These are phyloP conservation scores for Oikopleura vanhoeffeni DNA, from an alignment of 23 tunicate genomes.

Conservation along the genomic window DNA sequence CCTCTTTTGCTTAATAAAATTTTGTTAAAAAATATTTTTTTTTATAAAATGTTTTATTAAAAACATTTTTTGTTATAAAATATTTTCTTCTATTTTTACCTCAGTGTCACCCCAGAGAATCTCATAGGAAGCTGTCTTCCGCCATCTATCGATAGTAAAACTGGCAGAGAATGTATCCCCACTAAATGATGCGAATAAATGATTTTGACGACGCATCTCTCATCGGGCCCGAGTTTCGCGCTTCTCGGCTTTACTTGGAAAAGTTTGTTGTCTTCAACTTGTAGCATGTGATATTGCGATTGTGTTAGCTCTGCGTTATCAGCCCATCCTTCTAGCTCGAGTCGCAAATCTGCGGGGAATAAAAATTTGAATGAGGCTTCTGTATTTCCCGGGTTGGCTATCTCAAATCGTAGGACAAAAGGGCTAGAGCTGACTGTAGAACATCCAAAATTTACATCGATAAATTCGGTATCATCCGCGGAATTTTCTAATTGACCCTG, in stretches of 20 bases:
- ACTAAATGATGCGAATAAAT: background rate
- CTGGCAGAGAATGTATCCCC: background rate
- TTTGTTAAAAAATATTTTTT: too few species aligned
- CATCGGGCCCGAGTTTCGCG: background rate
- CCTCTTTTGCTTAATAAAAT: too few species aligned
- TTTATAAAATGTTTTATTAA: too few species aligned
- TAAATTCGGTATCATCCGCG: background rate
- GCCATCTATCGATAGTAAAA: background rate
- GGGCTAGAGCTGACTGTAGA: background rate
- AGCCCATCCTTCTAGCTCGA: slow-evolving; percentile 14
- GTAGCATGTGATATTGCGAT: background rate
- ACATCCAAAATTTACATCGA: slow-evolving; percentile 2
- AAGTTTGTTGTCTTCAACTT: slow-evolving; percentile 8
- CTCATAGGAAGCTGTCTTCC: background rate
- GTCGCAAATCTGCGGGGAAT: slow-evolving; percentile 6
- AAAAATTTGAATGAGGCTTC: background rate
- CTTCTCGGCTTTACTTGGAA: slow-evolving; percentile 8
- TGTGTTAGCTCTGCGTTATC: background rate
- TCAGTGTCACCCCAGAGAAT: background rate
- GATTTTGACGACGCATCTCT: slow-evolving; percentile 1
- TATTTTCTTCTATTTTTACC: background rate
- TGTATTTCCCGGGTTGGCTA: background rate
- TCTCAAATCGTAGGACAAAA: background rate
- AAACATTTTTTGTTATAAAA: too few species aligned
- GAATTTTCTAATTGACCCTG: background rate